A percentile compares a stretch with the other conserved stretches of the same genome.
Conservation (phyloP, 2,113 vertebrate species). For the Pionites leucogaster region DNA sequence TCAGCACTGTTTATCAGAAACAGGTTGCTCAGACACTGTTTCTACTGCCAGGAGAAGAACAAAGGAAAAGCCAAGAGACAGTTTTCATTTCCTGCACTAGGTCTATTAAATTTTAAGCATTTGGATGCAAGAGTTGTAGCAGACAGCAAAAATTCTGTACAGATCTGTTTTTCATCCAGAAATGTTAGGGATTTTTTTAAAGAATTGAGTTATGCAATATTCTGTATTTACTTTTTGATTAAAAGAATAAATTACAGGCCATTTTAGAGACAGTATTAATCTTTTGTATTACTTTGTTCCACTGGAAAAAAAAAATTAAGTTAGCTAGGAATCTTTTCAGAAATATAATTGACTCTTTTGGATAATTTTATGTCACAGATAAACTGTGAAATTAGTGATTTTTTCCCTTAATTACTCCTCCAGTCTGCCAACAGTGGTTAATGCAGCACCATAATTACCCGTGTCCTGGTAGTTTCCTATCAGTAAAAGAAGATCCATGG, state of each 20-base stretch:
- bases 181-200: neutral
- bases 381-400: constrained; percentile 42
- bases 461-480: neutral
- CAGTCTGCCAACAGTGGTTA: constrained; percentile 10
- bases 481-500: neutral
- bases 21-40: neutral
- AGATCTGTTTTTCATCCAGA: neutral
- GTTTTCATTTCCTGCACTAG: neutral
- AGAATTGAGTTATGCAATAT: neutral
- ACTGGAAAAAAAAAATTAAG: neutral
- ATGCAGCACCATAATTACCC: constrained; percentile 8
- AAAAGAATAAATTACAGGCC: constrained; percentile 19
- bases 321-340: constrained; percentile 3
- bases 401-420: constrained; percentile 16
- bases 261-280: constrained; percentile 13
- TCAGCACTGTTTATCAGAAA: neutral
- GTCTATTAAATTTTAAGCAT: neutral
- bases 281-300: constrained; percentile 15
- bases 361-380: constrained; percentile 21
- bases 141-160: neutral
- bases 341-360: neutral
- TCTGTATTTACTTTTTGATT: constrained; percentile 24
- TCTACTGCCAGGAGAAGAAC: neutral
- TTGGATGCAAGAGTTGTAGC: neutral
- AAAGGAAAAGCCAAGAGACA: neutral